Base-by-base conservation (phyloP, 1,140 invertebrate species). In the Pogonomyrmex barbatus region DNA sequence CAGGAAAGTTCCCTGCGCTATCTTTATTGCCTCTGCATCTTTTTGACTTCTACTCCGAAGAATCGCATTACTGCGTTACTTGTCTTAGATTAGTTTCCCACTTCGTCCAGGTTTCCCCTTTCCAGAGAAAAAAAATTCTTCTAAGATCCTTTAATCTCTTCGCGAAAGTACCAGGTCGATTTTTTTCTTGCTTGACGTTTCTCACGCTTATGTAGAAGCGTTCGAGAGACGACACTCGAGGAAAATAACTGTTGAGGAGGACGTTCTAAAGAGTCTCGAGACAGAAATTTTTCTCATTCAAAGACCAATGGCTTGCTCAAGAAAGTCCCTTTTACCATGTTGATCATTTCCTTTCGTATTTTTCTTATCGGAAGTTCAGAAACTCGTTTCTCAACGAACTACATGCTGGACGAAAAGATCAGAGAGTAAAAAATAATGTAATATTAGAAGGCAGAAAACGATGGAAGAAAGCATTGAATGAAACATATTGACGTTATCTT, bases 31-130 rank as follows among this genome's bases (percentile, higher is more conserved):
- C 68, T 63, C 79, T 83, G 79, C 79, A 83, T 83, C 79, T 83
- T 83, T 83, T 68, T 83, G 79, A 83, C 79, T 83, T 83, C 39
- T 83, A 54, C 68, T 75, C 54, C 67, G 54, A 87, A 86, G 85
- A 86, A 88, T 85, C 76, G 50, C 77, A 76, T 77, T 81, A 65
- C 42, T 42, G 65, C 84, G 76, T 83, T 89, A 89, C 88, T 89
- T 89, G 81, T 78, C 85, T 83, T 73, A 85, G 85, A 89, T 89
- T 89, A 89, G 88, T 87, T 83, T 83, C 60, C 50, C 68, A 70
- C 78, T 83, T 73, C 42, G 45, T 36, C 58, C 60, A n/a, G 47
- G 24, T 47, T 47, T 60, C 5, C 33, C 14, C 45, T 39, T 83
- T 83, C 47, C n/a, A 30, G 47, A 39, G 54, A 65, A 60, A 73